Percentiles rank a stretch among this genome's conserved stretches.
phyloP scores from a whole-genome alignment of 2,113 vertebrate species.

The Calypte anna region DNA sequence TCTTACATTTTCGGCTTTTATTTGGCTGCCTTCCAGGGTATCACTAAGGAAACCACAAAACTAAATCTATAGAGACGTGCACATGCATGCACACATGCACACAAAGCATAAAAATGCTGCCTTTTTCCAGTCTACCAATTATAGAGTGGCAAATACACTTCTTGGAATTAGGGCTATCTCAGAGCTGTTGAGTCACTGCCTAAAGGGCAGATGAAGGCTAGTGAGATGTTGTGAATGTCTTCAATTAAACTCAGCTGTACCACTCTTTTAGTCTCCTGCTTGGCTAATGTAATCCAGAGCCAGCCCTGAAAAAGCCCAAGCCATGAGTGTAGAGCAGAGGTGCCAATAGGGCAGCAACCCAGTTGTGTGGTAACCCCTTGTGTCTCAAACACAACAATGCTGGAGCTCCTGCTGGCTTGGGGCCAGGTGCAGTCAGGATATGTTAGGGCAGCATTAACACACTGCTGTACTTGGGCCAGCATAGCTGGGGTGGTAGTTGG shows the following conservation, averaged over 20 bases:
- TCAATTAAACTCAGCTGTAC: not conserved
- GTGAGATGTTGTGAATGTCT: not conserved
- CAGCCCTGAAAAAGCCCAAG: rapidly evolving
- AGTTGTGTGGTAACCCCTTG: not conserved
- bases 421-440: not conserved
- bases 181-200: not conserved
- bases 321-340: not conserved
- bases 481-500: rapidly evolving
- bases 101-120: not conserved
- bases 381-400: not conserved
- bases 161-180: not conserved
- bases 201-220: not conserved
- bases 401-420: not conserved
- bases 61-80: not conserved
- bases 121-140: not conserved
- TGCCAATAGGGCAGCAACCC: not conserved
- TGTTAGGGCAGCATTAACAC: not conserved
- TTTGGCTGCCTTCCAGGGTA: conserved; percentile 31
- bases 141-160: not conserved
- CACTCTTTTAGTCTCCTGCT: not conserved
- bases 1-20: not conserved
- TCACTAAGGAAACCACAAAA: conserved; percentile 13
- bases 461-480: not conserved
- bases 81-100: rapidly evolving
- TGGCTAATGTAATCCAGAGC: not conserved